Percentiles rank a stretch among this genome's conserved stretches.
phyloP scores from a whole-genome alignment of 2,888 invertebrate species.

The Willowsia nigromaculata region DNA sequence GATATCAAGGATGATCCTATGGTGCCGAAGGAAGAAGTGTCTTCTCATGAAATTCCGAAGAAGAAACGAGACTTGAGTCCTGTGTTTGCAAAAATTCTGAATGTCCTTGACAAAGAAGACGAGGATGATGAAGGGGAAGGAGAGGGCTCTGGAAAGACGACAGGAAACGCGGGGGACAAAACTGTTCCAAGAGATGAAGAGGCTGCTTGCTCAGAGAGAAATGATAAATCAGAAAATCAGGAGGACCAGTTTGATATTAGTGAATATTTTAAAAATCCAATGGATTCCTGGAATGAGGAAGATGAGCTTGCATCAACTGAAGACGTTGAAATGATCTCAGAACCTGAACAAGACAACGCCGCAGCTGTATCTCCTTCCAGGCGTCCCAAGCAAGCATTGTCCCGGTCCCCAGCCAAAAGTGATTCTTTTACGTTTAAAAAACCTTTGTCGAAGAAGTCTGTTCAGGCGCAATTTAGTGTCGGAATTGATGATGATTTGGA shows the following conservation, averaged over 20 bases:
- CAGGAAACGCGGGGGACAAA: not conserved
- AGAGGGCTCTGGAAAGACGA: not conserved
- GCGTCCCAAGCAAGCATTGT: not conserved
- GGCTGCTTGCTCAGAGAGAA: too few relatives aligned
- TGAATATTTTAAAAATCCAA: not conserved
- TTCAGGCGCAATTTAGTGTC: not conserved
- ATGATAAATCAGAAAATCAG: not conserved
- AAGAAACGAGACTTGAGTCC: conserved; percentile 61
- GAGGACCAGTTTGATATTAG: not conserved
- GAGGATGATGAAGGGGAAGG: not conserved
- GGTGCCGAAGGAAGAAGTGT: not conserved
- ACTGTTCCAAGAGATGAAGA: not conserved
- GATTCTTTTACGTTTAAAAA: not conserved
- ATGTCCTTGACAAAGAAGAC: not conserved
- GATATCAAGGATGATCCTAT: not conserved
- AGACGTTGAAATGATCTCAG: not conserved
- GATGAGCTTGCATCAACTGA: not conserved
- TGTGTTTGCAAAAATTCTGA: conserved; percentile 17
- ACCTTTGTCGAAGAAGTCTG: not conserved
- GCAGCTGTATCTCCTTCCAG: not conserved
- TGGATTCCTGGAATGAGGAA: not conserved
- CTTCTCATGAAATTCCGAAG: not conserved
- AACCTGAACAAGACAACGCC: not conserved
- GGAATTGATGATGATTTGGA: not conserved
- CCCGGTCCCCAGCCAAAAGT: not conserved